Percentiles rank a stretch among this genome's conserved stretches.
Conservation (phyloP, 2,113 vertebrate species). For the Takifugu bimaculatus region DNA sequence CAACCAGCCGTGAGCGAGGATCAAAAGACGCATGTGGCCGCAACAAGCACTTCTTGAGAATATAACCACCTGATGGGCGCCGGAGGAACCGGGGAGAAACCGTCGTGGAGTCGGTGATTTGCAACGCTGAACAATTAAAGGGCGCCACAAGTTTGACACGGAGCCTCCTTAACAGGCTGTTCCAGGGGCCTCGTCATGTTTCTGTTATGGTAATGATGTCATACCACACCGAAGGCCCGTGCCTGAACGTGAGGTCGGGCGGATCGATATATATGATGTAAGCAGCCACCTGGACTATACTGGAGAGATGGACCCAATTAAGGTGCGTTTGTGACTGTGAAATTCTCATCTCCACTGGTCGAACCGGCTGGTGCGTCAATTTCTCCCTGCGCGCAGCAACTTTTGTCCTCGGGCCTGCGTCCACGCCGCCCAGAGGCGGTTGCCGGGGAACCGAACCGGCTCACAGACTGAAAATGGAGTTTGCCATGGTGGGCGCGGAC, state of each 20-base stretch:
- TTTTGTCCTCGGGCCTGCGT: constrained; percentile 44
- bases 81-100: constrained; percentile 24
- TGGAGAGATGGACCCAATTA: constrained; percentile 33
- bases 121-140: constrained; percentile 42
- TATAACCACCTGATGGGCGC: constrained; percentile 69
- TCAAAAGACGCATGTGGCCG: constrained; percentile 47
- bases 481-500: constrained; percentile 96
- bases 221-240: constrained; percentile 38
- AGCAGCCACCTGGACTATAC: constrained; percentile 33
- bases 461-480: constrained; percentile 83
- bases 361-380: constrained; percentile 40
- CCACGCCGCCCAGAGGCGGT: constrained; percentile 21
- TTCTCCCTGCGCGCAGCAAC: constrained; percentile 43
- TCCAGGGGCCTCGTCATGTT: constrained; percentile 29
- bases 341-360: constrained; percentile 26
- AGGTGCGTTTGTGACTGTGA: constrained; percentile 35
- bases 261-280: constrained; percentile 30
- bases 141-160: constrained; percentile 51
- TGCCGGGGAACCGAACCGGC: constrained; percentile 1
- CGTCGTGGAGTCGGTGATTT: constrained; percentile 48
- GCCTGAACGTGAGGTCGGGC: constrained; percentile 17
- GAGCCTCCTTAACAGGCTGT: constrained; percentile 47
- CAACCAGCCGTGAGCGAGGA: constrained; percentile 54
- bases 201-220: constrained; percentile 58
- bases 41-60: constrained; percentile 24